A percentile compares a stretch with the other conserved stretches of the same genome.
phyloP scores from a whole-genome alignment of 2,797 vertebrate species.

The Ciconia nigra region DNA sequence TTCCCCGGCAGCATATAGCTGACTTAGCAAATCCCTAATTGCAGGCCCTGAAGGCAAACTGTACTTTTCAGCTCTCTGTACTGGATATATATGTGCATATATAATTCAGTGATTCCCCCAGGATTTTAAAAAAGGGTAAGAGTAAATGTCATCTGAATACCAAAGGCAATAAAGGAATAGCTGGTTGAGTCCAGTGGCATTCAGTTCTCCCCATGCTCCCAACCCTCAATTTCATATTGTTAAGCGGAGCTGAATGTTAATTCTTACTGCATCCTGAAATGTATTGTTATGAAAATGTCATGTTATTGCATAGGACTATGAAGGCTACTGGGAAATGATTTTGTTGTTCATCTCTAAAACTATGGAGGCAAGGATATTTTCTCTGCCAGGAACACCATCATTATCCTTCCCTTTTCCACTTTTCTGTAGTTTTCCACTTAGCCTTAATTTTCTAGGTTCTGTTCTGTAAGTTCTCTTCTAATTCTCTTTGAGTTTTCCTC shows the following conservation, averaged over 20 bases:
- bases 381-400: not conserved
- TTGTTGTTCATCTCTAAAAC: not conserved
- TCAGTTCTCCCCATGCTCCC: not conserved
- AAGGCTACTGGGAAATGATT: not conserved
- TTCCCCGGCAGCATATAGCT: slow-evolving; percentile 39
- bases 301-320: not conserved
- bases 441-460: not conserved
- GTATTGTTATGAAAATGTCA: not conserved
- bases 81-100: slow-evolving; percentile 53
- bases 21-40: slow-evolving; percentile 63
- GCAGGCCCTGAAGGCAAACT: slow-evolving; percentile 51
- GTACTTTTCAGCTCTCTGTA: slow-evolving; percentile 31
- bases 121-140: slow-evolving; percentile 39
- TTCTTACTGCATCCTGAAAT: not conserved
- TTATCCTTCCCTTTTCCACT: not conserved
- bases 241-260: not conserved
- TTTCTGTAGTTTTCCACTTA: not conserved
- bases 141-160: slow-evolving; percentile 60
- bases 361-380: not conserved
- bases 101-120: slow-evolving; percentile 36
- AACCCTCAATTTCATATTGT: not conserved
- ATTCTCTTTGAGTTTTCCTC: not conserved
- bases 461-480: not conserved
- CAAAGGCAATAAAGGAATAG: slow-evolving; percentile 16
- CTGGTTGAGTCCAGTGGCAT: slow-evolving; percentile 9